phyloP scores from a whole-genome alignment of 2,113 vertebrate species.

The Engraulis encrasicolus region DNA sequence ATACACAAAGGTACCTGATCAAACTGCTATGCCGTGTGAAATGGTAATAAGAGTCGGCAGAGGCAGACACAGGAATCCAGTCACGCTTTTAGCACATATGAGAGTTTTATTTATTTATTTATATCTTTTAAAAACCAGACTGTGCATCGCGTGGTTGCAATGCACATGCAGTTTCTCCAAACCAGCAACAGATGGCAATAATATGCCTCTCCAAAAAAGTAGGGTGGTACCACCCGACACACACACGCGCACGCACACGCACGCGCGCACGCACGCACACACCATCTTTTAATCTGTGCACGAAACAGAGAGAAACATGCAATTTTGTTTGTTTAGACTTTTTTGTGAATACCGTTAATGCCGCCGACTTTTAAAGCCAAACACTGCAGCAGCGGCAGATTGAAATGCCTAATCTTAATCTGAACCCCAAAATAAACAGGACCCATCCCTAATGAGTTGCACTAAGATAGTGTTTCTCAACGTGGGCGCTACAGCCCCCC shows the following conservation, averaged over 20 bases:
- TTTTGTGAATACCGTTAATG: not conserved
- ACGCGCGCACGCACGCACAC: not conserved
- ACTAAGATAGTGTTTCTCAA: too few species aligned
- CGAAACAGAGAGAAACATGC: not conserved
- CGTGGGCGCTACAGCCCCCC: too few species aligned
- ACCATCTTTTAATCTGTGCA: not conserved
- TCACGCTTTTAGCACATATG: not conserved
- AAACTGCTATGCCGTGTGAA: not conserved
- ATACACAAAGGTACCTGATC: not conserved
- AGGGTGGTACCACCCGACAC: slow-evolving; percentile 2
- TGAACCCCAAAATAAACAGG: not conserved
- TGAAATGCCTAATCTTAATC: not conserved
- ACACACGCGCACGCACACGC: not conserved
- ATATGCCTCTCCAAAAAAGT: slow-evolving; percentile 45
- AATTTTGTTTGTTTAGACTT: too few species aligned
- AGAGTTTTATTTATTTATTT: not conserved
- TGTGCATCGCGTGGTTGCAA: slow-evolving; percentile 28
- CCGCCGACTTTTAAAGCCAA: not conserved
- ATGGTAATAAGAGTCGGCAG: not conserved
- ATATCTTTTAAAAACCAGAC: not conserved
- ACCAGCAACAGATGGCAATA: slow-evolving; percentile 66
- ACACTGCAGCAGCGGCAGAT: not conserved
- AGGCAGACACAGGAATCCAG: not conserved
- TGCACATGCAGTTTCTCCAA: slow-evolving; percentile 54
- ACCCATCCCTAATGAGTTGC: not conserved